Evolutionary conservation across 2,113 vertebrate genomes (phyloP).

Genomic region (Mastomys coucha): DNA sequence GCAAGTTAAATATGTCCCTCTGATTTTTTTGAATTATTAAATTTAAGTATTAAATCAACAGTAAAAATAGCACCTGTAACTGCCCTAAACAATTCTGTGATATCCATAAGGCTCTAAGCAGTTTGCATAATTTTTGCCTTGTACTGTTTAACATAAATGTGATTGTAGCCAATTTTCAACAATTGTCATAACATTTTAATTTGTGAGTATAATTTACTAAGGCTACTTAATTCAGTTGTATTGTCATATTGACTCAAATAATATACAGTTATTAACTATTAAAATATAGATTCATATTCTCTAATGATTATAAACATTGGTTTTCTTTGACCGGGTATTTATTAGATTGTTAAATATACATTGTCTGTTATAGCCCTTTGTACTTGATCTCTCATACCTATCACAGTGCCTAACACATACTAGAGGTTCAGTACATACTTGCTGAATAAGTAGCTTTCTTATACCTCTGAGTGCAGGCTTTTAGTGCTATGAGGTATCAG

Average conservation of each 20-base stretch:
- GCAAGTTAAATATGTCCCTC: background rate
- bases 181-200: slow-evolving; percentile 11
- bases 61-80: background rate
- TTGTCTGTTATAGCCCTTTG: background rate
- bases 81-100: background rate
- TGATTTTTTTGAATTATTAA: background rate
- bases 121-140: slow-evolving; percentile 5
- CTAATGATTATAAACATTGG: background rate
- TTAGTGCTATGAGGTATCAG: background rate
- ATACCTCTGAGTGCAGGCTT: background rate
- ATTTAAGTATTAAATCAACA: background rate
- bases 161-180: slow-evolving; percentile 21
- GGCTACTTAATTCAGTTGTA: background rate
- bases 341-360: background rate
- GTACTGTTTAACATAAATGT: background rate
- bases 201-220: slow-evolving; percentile 45
- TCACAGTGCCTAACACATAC: background rate
- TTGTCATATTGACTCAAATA: background rate
- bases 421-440: background rate
- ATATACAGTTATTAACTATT: background rate
- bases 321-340: background rate
- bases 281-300: background rate
- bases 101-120: background rate
- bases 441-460: background rate
- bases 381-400: background rate